These are phyloP conservation scores for Neria commutata DNA, from an alignment of 2,888 invertebrate genomes.

Conservation along the genomic window DNA sequence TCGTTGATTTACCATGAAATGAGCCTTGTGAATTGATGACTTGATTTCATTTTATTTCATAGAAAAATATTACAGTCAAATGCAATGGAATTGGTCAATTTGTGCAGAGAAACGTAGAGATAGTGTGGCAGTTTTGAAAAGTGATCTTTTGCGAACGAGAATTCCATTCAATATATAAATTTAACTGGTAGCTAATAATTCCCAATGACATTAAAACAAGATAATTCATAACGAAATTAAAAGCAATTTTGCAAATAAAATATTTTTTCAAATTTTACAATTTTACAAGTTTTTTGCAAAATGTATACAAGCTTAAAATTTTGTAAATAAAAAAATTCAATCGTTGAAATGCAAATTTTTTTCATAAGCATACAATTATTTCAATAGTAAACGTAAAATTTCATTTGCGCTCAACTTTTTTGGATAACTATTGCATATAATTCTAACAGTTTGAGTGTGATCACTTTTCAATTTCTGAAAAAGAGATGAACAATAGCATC, in stretches of 20 bases:
- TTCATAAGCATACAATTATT: conserved; percentile 17
- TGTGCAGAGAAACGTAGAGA: conserved; percentile 31
- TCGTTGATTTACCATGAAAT: conserved; percentile 49
- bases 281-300: background rate
- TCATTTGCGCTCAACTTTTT: conserved; percentile 9
- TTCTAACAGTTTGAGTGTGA: conserved; percentile 21
- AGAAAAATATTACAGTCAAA: conserved; percentile 4
- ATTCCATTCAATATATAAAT: background rate
- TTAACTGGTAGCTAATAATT: no score
- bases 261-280: background rate
- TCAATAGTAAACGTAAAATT: background rate
- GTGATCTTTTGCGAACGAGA: conserved; percentile 32
- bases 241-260: conserved; percentile 8
- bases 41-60: conserved; percentile 8
- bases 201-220: no score
- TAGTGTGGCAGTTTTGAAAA: conserved; percentile 35
- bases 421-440: conserved; percentile 22
- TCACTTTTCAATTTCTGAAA: conserved; percentile 43
- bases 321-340: conserved; percentile 2
- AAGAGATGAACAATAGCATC: conserved; percentile 31
- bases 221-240: background rate
- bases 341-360: conserved; percentile 10
- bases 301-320: background rate
- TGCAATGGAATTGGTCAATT: conserved; percentile 12
- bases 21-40: conserved; percentile 42